A percentile compares a stretch with the other conserved stretches of the same genome.
phyloP scores from a whole-genome alignment of 2,113 vertebrate species.

The Peucedramus taeniatus region DNA sequence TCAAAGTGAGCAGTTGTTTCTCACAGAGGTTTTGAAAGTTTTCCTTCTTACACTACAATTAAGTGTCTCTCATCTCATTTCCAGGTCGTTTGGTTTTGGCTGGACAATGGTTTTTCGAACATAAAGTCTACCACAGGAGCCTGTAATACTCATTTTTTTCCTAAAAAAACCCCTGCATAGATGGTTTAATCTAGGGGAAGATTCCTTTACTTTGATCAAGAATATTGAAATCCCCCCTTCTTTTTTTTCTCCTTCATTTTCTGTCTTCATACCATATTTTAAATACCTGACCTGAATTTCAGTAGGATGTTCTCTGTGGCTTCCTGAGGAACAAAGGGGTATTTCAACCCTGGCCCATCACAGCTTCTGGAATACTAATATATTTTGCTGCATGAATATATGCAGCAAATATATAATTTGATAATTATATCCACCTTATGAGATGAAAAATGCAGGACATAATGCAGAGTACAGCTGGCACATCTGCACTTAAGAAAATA shows the following conservation, averaged over 20 bases:
- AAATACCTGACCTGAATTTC: slow-evolving; percentile 22
- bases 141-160: not conserved
- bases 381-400: not conserved
- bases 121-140: not conserved
- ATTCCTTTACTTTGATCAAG: not conserved
- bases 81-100: not conserved
- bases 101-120: not conserved
- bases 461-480: not conserved
- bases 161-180: not conserved
- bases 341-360: not conserved
- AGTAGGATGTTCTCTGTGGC: not conserved
- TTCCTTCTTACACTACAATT: not conserved
- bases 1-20: too few relatives aligned
- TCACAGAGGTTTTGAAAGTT: not conserved
- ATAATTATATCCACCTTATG: not conserved
- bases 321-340: not conserved
- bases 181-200: not conserved
- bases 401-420: too few relatives aligned
- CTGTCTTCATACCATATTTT: not conserved
- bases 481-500: not conserved
- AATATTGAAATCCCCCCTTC: not conserved
- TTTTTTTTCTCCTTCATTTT: not conserved
- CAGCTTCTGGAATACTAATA: not conserved
- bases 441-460: not conserved
- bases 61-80: not conserved